Conservation (phyloP, 2,797 vertebrate genomes). For the Cichlasoma orientale region DNA sequence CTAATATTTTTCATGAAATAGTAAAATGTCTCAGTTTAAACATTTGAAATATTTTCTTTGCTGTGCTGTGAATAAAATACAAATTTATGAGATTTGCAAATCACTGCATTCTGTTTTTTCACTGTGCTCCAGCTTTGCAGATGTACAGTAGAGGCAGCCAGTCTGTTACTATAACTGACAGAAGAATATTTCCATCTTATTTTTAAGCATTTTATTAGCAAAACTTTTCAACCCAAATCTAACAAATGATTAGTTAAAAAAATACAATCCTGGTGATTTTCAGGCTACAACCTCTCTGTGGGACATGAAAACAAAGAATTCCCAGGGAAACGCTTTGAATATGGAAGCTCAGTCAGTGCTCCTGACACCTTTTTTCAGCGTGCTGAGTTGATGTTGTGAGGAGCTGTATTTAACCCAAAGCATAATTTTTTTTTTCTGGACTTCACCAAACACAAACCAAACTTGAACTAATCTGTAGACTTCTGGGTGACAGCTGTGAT, state of each 20-base stretch:
- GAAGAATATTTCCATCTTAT: not conserved
- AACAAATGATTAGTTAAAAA: not conserved
- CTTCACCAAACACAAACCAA: not conserved
- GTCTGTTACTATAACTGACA: accelerated
- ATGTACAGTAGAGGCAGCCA: not conserved
- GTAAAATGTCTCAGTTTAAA: not conserved
- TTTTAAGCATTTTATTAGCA: not conserved
- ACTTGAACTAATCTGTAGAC: not conserved
- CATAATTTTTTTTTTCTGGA: not conserved
- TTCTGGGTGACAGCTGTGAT: not conserved
- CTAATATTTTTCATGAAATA: not conserved
- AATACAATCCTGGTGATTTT: not conserved
- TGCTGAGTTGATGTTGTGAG: not conserved
- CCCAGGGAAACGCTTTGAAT: accelerated
- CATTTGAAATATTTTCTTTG: not conserved
- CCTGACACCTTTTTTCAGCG: not conserved
- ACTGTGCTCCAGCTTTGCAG: not conserved
- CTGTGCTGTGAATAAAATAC: not conserved
- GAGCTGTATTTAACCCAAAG: not conserved
- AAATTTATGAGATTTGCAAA: too few relatives aligned
- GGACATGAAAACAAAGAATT: not conserved
- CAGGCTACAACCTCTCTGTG: not conserved
- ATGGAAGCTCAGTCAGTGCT: not conserved
- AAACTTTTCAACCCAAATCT: not conserved
- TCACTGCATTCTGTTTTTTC: too few relatives aligned